phyloP scores from a whole-genome alignment of 2,113 vertebrate genomes.

The Lepisosteus oculatus region DNA sequence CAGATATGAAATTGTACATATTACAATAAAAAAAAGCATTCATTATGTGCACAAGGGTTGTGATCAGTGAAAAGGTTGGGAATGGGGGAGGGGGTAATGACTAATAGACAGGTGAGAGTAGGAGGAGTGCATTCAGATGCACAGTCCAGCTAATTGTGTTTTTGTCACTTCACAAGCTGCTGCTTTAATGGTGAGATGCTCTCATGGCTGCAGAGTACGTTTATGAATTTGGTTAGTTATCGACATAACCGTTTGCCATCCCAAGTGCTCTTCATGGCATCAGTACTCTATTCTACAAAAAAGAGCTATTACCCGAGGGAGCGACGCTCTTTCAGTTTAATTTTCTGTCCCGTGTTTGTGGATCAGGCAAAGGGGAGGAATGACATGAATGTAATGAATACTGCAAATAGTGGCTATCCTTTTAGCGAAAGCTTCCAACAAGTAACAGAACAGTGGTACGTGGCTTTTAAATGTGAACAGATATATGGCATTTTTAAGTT shows the following conservation, averaged over 20 bases:
- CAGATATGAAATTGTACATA: conserved; percentile 75
- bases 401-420: conserved; percentile 45
- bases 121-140: conserved; percentile 67
- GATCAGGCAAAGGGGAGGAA: conserved; percentile 51
- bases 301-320: conserved; percentile 33
- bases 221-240: conserved; percentile 26
- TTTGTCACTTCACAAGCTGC: conserved; percentile 51
- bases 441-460: conserved; percentile 32
- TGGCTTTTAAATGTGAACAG: conserved; percentile 35
- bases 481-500: no score
- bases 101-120: conserved; percentile 58
- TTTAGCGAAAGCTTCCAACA: conserved; percentile 28
- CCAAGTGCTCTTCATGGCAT: background rate
- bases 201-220: conserved; percentile 40
- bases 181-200: conserved; percentile 55
- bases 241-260: conserved; percentile 12
- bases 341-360: conserved; percentile 28
- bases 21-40: conserved; percentile 75
- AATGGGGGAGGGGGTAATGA: conserved; percentile 22
- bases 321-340: conserved; percentile 40
- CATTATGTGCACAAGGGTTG: conserved; percentile 59
- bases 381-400: conserved; percentile 30
- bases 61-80: conserved; percentile 32
- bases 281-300: background rate
- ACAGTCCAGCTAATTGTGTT: conserved; percentile 58